Conservation (phyloP, 2,797 vertebrate genomes). For the Lutjanus campechanus region DNA sequence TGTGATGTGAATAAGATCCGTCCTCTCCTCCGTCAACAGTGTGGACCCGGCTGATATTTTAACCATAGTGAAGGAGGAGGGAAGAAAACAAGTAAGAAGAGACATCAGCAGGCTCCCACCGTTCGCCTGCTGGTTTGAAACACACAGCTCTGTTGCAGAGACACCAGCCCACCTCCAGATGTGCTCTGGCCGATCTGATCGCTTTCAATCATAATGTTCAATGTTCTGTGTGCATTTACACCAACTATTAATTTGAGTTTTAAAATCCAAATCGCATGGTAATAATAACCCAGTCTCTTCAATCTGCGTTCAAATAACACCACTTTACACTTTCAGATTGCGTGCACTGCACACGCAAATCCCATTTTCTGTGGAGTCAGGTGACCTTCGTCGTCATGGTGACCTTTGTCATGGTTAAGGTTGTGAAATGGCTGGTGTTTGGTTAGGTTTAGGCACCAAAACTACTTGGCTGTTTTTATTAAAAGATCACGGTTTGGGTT, state of each 20-base stretch:
- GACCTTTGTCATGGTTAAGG: too few relatives aligned
- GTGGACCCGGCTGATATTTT: background rate
- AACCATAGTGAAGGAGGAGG: background rate
- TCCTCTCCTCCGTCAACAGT: background rate
- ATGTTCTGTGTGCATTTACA: background rate
- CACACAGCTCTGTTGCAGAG: background rate
- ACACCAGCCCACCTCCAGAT: background rate
- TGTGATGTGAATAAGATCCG: background rate
- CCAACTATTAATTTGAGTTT: background rate
- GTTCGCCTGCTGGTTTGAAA: slow-evolving; percentile 13
- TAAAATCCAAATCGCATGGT: background rate
- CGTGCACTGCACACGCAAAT: too few relatives aligned
- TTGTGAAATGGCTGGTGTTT: too few relatives aligned
- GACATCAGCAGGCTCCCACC: background rate
- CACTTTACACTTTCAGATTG: too few relatives aligned
- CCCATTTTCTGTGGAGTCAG: too few relatives aligned
- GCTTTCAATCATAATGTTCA: background rate
- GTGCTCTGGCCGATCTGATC: background rate
- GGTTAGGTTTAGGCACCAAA: too few relatives aligned
- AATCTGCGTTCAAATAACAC: too few relatives aligned
- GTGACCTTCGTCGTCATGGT: too few relatives aligned
- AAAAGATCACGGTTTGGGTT: too few relatives aligned
- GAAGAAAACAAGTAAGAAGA: slow-evolving; percentile 4
- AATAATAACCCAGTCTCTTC: too few relatives aligned
- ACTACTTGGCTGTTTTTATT: too few relatives aligned